phyloP scores from a whole-genome alignment of 1,140 invertebrate genomes.

The Meloidogyne floridensis region DNA sequence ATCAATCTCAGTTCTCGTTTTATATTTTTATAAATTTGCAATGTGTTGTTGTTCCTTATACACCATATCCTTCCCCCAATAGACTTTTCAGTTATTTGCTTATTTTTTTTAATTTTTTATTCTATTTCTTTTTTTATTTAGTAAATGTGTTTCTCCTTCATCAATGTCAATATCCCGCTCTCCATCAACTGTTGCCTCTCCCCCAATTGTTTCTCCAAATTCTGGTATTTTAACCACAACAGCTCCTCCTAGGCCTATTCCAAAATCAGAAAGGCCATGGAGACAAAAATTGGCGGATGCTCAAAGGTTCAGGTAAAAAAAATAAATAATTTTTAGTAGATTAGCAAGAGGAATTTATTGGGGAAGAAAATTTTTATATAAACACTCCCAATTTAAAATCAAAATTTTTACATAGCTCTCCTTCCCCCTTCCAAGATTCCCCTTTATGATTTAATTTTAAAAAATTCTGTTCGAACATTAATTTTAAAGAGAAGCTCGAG shows the following conservation, averaged over 20 bases:
- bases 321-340: not conserved
- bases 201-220: slow-evolving; percentile 7
- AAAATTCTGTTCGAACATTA: not conserved
- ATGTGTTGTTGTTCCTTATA: too few relatives aligned
- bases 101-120: too few relatives aligned
- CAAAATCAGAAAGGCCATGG: slow-evolving; percentile 51
- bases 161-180: slow-evolving; percentile 25
- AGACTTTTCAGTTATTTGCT: too few relatives aligned
- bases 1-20: too few relatives aligned
- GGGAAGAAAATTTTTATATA: too few relatives aligned
- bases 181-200: slow-evolving; percentile 22
- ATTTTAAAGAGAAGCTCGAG: slow-evolving; percentile 11
- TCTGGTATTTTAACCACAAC: slow-evolving; percentile 3
- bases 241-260: slow-evolving; percentile 28
- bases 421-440: too few relatives aligned
- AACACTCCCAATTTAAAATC: too few relatives aligned
- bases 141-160: slow-evolving; percentile 25
- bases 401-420: too few relatives aligned
- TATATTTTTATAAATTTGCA: too few relatives aligned
- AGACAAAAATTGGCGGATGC: slow-evolving; percentile 48
- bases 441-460: too few relatives aligned
- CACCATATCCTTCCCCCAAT: too few relatives aligned
- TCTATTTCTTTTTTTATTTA: slow-evolving; percentile 1
- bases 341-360: too few relatives aligned
- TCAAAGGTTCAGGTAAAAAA: slow-evolving; percentile 30